Percentiles rank a stretch among this genome's conserved stretches.
These are phyloP conservation scores for Emydura subglobosa DNA, from an alignment of 2,113 vertebrate species.

Conservation along the genomic window DNA sequence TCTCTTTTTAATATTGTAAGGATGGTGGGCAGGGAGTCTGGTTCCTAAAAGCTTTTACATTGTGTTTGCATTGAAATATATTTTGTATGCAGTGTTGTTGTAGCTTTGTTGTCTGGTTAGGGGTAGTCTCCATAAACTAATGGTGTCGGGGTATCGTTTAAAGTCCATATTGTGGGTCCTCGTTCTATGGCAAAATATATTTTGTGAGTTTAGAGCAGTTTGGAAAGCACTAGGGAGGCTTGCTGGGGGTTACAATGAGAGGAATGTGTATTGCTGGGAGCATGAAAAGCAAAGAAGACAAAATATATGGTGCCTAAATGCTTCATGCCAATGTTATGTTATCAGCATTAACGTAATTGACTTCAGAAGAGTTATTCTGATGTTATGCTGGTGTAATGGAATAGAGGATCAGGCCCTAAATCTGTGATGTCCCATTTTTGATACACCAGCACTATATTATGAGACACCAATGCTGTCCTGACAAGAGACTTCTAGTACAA, in stretches of 20 bases:
- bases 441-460: background rate
- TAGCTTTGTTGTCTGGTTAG: background rate
- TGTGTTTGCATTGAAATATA: background rate
- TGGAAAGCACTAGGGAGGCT: background rate
- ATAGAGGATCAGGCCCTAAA: background rate
- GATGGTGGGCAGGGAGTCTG: background rate
- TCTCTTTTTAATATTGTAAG: background rate
- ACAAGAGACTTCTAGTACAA: background rate
- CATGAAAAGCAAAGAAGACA: background rate
- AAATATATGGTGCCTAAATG: background rate
- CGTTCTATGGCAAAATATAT: background rate
- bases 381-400: background rate
- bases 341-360: accelerated
- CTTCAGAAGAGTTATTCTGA: background rate
- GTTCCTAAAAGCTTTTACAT: background rate
- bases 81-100: background rate
- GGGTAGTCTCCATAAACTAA: background rate
- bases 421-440: background rate
- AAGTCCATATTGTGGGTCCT: background rate
- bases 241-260: background rate
- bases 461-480: background rate
- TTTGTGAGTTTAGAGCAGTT: background rate
- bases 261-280: background rate
- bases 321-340: background rate
- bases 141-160: background rate